phyloP scores from a whole-genome alignment of 2,888 invertebrate species.

The Cantharis rustica region DNA sequence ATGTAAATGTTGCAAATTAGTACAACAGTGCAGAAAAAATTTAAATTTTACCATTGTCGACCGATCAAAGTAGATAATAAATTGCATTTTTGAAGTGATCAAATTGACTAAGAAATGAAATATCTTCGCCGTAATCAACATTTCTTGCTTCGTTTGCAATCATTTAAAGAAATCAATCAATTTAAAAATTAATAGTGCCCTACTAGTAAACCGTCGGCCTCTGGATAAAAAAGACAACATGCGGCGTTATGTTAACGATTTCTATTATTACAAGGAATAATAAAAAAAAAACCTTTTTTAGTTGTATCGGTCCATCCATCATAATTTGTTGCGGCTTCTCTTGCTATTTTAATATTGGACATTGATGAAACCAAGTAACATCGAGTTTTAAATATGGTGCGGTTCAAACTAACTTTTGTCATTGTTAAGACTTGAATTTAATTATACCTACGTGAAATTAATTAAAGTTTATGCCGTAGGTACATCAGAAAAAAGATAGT shows the following conservation, averaged over 20 bases:
- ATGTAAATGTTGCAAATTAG: neutral
- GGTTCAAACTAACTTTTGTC: neutral
- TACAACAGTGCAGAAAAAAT: neutral
- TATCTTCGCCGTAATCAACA: neutral
- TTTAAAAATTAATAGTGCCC: slow-evolving; percentile 5
- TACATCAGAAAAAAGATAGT: neutral
- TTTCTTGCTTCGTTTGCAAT: neutral
- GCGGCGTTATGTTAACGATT: slow-evolving; percentile 14
- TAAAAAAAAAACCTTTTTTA: slow-evolving; percentile 1
- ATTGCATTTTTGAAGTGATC: neutral
- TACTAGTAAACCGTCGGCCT: slow-evolving; percentile 1
- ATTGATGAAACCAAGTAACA: neutral
- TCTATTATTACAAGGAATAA: slow-evolving; percentile 5
- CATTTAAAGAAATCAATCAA: neutral
- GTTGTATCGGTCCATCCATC: slow-evolving; percentile 18
- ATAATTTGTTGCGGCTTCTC: slow-evolving; percentile 15
- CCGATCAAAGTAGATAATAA: neutral
- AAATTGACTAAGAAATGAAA: neutral
- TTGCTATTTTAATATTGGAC: slow-evolving; percentile 1
- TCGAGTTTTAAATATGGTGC: neutral
- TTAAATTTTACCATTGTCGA: neutral
- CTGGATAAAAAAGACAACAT: slow-evolving; percentile 6
- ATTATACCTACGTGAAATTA: neutral
- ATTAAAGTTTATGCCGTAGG: neutral
- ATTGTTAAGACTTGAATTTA: neutral